These are phyloP conservation scores for Aulostomus chinensis DNA, from an alignment of 2,797 vertebrate species.

Conservation along the genomic window DNA sequence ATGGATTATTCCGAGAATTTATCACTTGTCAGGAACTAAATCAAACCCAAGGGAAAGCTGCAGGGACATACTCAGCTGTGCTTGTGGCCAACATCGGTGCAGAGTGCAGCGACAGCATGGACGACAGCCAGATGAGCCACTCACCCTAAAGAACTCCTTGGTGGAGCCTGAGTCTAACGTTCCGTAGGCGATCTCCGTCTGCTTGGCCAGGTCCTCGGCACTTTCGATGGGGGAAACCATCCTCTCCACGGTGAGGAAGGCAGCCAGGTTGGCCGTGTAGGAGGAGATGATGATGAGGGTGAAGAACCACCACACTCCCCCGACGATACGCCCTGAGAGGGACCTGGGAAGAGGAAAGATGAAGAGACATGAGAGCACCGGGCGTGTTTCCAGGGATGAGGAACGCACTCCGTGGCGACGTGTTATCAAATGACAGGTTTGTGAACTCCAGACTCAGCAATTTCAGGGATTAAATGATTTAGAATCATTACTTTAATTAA, in stretches of 20 bases:
- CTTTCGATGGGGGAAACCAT: constrained; percentile 99
- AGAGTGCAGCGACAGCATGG: constrained; percentile 13
- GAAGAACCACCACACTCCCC: constrained; percentile 99
- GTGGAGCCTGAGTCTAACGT: constrained; percentile 99
- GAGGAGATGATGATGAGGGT: constrained; percentile 99
- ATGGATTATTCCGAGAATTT: constrained; percentile 47
- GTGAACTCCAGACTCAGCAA: neutral
- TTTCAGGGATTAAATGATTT: no score
- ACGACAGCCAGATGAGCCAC: constrained; percentile 44
- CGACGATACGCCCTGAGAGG: constrained; percentile 95
- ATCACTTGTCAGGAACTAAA: constrained; percentile 43
- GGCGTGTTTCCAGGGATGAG: neutral
- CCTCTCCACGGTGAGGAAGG: constrained; percentile 98
- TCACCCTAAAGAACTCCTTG: constrained; percentile 99
- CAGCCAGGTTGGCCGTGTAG: constrained; percentile 98
- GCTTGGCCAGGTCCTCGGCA: constrained; percentile 97
- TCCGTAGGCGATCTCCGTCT: constrained; percentile 98
- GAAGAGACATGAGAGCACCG: constrained; percentile 33
- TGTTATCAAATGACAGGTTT: neutral
- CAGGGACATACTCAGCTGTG: constrained; percentile 11
- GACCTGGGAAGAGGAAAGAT: constrained; percentile 79
- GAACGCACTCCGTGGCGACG: no score
- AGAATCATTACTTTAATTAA: no score
- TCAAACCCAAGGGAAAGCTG: constrained; percentile 24
- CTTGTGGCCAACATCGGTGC: constrained; percentile 18